These are phyloP conservation scores for Hydropsyche betteni DNA, from an alignment of 2,888 invertebrate species.

Conservation along the genomic window DNA sequence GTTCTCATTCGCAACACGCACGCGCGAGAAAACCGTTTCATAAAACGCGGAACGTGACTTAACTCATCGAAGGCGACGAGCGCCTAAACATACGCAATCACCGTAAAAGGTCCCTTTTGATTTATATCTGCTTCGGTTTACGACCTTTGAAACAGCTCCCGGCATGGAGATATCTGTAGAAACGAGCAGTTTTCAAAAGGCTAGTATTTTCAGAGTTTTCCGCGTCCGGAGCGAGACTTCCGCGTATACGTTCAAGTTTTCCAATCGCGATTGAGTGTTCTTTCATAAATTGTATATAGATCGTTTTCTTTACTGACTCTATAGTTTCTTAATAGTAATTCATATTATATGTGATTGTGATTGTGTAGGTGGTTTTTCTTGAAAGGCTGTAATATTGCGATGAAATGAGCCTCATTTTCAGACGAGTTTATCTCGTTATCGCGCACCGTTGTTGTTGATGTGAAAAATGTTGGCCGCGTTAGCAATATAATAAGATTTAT, in stretches of 20 bases:
- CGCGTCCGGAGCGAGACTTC: neutral
- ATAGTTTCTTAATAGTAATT: too few relatives aligned
- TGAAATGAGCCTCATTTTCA: slow-evolving; percentile 9
- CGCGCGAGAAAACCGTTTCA: too few relatives aligned
- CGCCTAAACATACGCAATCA: slow-evolving; percentile 19
- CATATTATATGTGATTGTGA: neutral
- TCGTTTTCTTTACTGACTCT: too few relatives aligned
- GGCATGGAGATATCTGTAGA: neutral
- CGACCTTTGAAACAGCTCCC: neutral
- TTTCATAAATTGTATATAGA: too few relatives aligned
- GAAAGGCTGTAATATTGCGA: neutral
- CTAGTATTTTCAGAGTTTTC: neutral
- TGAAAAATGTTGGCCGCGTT: slow-evolving; percentile 2
- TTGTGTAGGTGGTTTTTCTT: neutral
- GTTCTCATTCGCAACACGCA: too few relatives aligned
- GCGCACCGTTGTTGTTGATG: neutral
- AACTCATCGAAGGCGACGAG: slow-evolving; percentile 9
- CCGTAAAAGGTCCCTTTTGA: slow-evolving; percentile 18
- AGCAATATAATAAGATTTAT: too few relatives aligned
- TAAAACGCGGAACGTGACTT: slow-evolving; percentile 13
- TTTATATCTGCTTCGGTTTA: slow-evolving; percentile 14
- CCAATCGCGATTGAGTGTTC: neutral
- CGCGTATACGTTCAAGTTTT: neutral
- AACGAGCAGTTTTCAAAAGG: neutral
- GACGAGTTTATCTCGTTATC: slow-evolving; percentile 23